Evolutionary conservation across 2,888 invertebrate species (phyloP).

Genomic region (Autographa pulchrina): DNA sequence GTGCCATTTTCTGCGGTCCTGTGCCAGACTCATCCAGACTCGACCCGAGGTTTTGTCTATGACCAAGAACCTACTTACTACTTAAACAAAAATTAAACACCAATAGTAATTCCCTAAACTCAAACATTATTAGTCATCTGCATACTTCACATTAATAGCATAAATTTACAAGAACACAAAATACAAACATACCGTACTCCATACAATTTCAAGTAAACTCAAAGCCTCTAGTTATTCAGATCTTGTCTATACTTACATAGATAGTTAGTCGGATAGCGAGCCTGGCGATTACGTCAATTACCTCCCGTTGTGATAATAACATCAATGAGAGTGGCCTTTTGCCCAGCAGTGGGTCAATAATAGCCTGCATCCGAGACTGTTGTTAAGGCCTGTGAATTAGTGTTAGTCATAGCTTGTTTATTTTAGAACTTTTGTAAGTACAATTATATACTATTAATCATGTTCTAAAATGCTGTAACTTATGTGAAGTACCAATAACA

Average conservation of each 20-base stretch:
- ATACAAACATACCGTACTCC: not conserved
- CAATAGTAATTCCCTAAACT: not conserved
- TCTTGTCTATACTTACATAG: conserved; percentile 50
- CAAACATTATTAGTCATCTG: not conserved
- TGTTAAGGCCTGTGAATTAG: conserved; percentile 41
- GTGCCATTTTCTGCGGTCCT: too few species aligned
- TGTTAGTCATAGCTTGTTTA: conserved; percentile 40
- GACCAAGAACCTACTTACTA: too few species aligned
- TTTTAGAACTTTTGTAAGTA: conserved; percentile 20
- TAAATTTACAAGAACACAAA: conserved; percentile 1
- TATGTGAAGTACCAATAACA: too few species aligned
- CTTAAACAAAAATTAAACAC: not conserved
- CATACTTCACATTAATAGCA: not conserved
- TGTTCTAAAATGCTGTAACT: too few species aligned
- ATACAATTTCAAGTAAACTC: conserved; percentile 21
- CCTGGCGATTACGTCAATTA: conserved; percentile 65
- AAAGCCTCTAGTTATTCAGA: conserved; percentile 52
- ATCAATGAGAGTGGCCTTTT: conserved; percentile 60
- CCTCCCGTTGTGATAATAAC: conserved; percentile 66
- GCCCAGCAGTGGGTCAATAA: conserved; percentile 63
- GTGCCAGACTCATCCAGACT: too few species aligned
- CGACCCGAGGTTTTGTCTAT: too few species aligned
- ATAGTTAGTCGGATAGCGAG: conserved; percentile 55
- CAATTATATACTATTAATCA: too few species aligned
- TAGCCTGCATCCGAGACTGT: conserved; percentile 43